A percentile compares a stretch with the other conserved stretches of the same genome.
phyloP scores from a whole-genome alignment of 2,113 vertebrate species.

The Dasyornis broadbenti region DNA sequence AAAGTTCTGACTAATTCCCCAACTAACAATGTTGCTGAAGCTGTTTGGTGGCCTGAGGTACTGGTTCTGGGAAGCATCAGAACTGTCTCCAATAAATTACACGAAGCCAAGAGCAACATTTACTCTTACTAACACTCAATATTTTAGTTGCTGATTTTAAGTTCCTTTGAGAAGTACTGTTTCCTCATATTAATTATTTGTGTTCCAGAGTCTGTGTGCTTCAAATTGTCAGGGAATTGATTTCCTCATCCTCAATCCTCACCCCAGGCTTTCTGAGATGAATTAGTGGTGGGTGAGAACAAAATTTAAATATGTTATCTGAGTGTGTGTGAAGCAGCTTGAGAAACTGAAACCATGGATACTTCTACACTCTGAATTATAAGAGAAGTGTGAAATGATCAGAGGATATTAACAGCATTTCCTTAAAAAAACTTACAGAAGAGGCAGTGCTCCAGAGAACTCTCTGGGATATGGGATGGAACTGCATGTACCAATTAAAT shows the following conservation, averaged over 20 bases:
- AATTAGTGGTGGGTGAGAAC: neutral
- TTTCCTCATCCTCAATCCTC: neutral
- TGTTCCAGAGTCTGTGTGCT: neutral
- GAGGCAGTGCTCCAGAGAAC: neutral
- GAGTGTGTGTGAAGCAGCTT: neutral
- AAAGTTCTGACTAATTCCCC: slow-evolving; percentile 11
- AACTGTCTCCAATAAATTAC: neutral
- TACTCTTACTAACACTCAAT: neutral
- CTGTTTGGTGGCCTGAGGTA: neutral
- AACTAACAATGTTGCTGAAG: neutral
- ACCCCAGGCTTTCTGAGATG: neutral
- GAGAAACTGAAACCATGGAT: neutral
- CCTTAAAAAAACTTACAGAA: neutral
- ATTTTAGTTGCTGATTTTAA: neutral
- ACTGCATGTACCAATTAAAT: neutral
- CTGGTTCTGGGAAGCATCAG: neutral
- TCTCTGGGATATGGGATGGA: neutral
- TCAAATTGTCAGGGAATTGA: neutral
- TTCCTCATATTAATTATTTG: neutral
- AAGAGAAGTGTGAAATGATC: neutral
- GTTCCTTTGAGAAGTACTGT: neutral
- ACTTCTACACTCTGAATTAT: neutral
- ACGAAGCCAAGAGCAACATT: neutral
- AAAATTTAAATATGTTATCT: neutral
- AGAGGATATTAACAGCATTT: neutral